phyloP scores from a whole-genome alignment of 2,797 vertebrate genomes.

The Malurus splendens region DNA sequence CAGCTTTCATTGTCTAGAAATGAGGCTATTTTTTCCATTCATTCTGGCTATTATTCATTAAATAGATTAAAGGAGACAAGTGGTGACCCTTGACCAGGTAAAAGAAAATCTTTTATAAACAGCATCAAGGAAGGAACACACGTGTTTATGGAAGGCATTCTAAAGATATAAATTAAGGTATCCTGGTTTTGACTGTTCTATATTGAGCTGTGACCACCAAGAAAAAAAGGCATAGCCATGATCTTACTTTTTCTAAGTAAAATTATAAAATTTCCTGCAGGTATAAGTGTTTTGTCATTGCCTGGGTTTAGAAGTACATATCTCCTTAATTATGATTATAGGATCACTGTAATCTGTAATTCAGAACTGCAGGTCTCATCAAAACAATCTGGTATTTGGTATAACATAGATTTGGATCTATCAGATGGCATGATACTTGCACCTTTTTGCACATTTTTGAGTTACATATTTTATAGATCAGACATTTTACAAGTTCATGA shows the following conservation, averaged over 20 bases:
- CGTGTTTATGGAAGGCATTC: neutral
- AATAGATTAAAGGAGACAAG: neutral
- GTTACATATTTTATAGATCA: neutral
- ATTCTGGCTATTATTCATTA: neutral
- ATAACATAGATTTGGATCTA: neutral
- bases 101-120: neutral
- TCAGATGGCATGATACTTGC: neutral
- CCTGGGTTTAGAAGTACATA: neutral
- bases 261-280: neutral
- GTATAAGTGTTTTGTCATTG: neutral
- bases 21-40: neutral
- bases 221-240: neutral
- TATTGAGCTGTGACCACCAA: neutral
- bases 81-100: neutral
- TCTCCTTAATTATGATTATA: neutral
- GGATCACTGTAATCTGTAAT: neutral
- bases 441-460: neutral
- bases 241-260: neutral
- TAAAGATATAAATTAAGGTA: neutral
- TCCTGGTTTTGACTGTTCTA: neutral
- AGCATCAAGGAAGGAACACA: neutral
- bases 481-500: neutral
- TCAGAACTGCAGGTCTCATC: neutral
- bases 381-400: neutral
- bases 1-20: neutral